Evolutionary conservation across 1,140 invertebrate genomes (phyloP), one percentile per base, ranked within the genome.

Genomic region (Euwallacea fornicatus): DNA sequence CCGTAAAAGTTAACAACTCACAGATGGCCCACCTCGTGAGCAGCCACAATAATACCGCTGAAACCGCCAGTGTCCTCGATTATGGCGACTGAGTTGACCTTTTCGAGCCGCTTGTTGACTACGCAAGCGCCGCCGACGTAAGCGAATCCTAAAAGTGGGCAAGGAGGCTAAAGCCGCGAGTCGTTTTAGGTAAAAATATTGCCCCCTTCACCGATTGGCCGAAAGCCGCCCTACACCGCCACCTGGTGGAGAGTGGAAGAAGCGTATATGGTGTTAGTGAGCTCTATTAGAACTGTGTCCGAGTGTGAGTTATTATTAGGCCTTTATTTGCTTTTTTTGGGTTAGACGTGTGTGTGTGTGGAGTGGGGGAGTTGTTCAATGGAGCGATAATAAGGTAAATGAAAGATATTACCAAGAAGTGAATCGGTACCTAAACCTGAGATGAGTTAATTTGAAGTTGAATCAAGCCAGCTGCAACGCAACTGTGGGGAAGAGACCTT

Each of bases 31-130:
- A 97, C 93, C 93, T 97, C 95, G 81, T 97, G 95, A 69, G 95
- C 95, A 64, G 95, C 95, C 6, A 97, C 95, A 80, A 97, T 97
- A 78, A 97, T 97, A 56, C 95, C 95, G 78, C 93, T 96, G 84
- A 97, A 97, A 69, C 95, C 95, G 72, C 95, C 95, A 16, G 94
- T 96, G 81, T 97, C 95, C 83, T 97, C 95, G 78, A 97, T 96
- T 77, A 97, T 97, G 76, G 95, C 95, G 67, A 97, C 95, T 70
- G 93, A 95, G 85, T 97, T 97, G 66, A 97, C 95, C 85, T 97
- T 97, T 86, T 97, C 94, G 68, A 97, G 85, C 76, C 95, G 86
- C 82, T 97, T 97, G 84, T 97, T 97, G 63, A 97, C 95, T 33
- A 97, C 95, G 82, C 95, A 97, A 50, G 95, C 95, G 74, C 95